Percentiles rank a stretch among this genome's conserved stretches.
Evolutionary conservation across 2,888 invertebrate genomes (phyloP).

Genomic region (Lissonota sp.): DNA sequence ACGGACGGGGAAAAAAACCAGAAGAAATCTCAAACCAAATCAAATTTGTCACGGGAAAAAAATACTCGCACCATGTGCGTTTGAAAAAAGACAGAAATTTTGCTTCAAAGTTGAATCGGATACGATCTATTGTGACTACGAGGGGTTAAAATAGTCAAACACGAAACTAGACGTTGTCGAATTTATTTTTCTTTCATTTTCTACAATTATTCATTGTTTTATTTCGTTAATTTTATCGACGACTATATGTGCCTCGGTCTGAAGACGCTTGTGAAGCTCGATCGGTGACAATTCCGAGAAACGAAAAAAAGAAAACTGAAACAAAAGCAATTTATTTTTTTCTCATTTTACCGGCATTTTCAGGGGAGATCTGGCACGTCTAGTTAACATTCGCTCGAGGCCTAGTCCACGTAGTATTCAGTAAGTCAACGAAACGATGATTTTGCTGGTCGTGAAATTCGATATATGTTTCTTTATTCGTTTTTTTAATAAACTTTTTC

Average conservation of each 20-base stretch:
- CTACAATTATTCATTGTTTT: not conserved
- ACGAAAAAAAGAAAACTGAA: slow-evolving; percentile 9
- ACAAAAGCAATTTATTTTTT: slow-evolving; percentile 27
- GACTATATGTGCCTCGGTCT: slow-evolving; percentile 18
- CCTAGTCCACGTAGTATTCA: slow-evolving; percentile 81
- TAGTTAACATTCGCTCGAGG: slow-evolving; percentile 81
- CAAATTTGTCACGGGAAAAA: too few relatives aligned
- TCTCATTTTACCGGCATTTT: slow-evolving; percentile 81
- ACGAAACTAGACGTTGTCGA: too few relatives aligned
- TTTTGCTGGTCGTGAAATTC: slow-evolving; percentile 62
- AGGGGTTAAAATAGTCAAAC: too few relatives aligned
- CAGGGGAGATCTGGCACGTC: slow-evolving; percentile 85
- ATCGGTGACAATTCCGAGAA: too few relatives aligned
- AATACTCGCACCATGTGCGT: too few relatives aligned
- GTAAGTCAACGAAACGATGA: slow-evolving; percentile 77
- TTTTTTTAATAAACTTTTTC: slow-evolving; percentile 30
- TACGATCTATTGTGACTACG: too few relatives aligned
- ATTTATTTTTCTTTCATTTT: too few relatives aligned
- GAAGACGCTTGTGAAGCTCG: not conserved
- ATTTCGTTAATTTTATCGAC: not conserved
- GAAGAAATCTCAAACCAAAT: too few relatives aligned
- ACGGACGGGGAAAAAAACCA: not conserved
- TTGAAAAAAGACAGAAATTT: too few relatives aligned
- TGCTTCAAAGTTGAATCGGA: too few relatives aligned
- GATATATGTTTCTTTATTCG: not conserved